Base-by-base conservation (phyloP, 2,888 invertebrate genomes). In the Eupithecia vulgata region DNA sequence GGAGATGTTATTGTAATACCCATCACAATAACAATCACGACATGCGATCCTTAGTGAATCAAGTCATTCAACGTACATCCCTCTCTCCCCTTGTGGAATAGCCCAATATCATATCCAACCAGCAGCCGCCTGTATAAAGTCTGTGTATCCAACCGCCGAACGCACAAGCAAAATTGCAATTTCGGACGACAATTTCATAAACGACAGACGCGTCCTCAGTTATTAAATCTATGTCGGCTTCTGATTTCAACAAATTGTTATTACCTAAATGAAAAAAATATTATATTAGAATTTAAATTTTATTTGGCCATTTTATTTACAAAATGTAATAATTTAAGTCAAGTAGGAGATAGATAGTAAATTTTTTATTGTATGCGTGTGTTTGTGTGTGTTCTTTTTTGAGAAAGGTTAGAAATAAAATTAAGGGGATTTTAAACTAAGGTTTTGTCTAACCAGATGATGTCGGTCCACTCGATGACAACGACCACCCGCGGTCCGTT, bases 401-500 rank as follows among this genome's bases (percentile, higher is more conserved):
- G n/a, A n/a, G n/a, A n/a, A 12, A 2, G 42, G 42, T 42, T n/a
- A 21, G 45, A 25, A 59, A 71, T 40, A 13, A 37, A 21, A 10
- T n/a, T 45, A 45, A 7, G 15, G 5, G 17, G 1, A 17, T 65
- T 64, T 25, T 5, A 21, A 42, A 48, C 21, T 48, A n/a, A 52
- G 15, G 25, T 6, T 25, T 40, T 21, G 12, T 65, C n/a, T 15
- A 12, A 52, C 10, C 81, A 94, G 94, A 87, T 91, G 68, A 88
- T 93, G 83, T 93, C 94, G 1, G 91, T 94, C 25, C 93, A 91
- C 78, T 91, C 94, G 0, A 76, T 91, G 69, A 83, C 90, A 2
- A 87, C 88, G 15, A 67, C 84, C 1, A 87, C 85, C 59, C 82
- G 85, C 0, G 83, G 85, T 1, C 83, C 81, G 1, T 87, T 84